phyloP scores from a whole-genome alignment of 2,113 vertebrate genomes.

The Cygnus buccinator region DNA sequence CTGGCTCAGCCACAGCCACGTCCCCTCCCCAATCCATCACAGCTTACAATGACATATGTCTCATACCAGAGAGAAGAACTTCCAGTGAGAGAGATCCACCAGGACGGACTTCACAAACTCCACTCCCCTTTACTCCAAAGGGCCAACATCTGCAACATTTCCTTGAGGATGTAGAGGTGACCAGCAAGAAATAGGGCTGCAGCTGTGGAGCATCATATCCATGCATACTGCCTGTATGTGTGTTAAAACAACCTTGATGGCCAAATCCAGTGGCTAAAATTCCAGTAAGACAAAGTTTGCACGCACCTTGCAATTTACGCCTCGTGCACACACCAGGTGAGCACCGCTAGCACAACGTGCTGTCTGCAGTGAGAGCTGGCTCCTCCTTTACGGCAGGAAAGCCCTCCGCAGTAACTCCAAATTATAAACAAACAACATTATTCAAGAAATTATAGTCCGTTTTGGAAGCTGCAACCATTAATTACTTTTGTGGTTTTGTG shows the following conservation, averaged over 20 bases:
- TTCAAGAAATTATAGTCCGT: not conserved
- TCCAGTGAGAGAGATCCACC: not conserved
- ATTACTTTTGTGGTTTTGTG: constrained; percentile 41
- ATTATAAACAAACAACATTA: constrained; percentile 12
- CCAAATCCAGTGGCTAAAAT: not conserved
- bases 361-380: not conserved
- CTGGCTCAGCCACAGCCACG: rapidly evolving
- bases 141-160: not conserved
- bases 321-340: rapidly evolving
- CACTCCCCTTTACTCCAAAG: not conserved
- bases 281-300: not conserved
- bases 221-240: rapidly evolving
- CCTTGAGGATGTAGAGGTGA: rapidly evolving
- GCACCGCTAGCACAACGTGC: rapidly evolving
- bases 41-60: rapidly evolving
- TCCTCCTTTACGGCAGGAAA: not conserved
- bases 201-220: rapidly evolving
- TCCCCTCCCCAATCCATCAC: not conserved
- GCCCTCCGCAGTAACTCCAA: not conserved
- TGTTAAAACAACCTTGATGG: not conserved
- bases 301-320: not conserved
- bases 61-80: not conserved
- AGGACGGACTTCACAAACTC: not conserved
- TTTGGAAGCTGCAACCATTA: constrained; percentile 32
- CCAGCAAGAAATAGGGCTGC: rapidly evolving